These are phyloP conservation scores for Drosophila fungiperda DNA, from an alignment of 2,888 invertebrate genomes.

Conservation along the genomic window DNA sequence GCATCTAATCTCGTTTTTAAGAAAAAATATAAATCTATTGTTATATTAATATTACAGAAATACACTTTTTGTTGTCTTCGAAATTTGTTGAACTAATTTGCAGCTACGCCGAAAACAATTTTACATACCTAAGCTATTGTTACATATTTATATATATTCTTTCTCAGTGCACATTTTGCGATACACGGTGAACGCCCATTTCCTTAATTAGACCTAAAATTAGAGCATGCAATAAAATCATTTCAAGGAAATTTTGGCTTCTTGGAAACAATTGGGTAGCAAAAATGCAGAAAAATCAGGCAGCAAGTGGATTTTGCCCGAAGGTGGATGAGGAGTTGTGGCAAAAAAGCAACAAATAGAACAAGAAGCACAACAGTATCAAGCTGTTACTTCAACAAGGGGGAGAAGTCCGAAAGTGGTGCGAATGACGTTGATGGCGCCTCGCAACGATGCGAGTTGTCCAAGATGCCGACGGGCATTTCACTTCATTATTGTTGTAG, in stretches of 20 bases:
- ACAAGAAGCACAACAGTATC: background rate
- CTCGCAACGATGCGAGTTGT: slow-evolving; percentile 31
- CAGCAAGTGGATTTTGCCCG: slow-evolving; percentile 20
- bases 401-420: slow-evolving; percentile 15
- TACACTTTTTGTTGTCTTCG: background rate
- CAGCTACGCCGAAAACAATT: background rate
- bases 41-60: background rate
- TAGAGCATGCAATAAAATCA: slow-evolving; percentile 22
- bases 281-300: background rate
- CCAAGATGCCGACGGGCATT: slow-evolving; percentile 52
- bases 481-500: slow-evolving; percentile 8
- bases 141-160: background rate
- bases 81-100: background rate
- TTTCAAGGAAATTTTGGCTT: slow-evolving; percentile 33
- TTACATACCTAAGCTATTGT: background rate
- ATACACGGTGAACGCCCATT: background rate
- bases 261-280: slow-evolving; percentile 28
- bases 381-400: background rate
- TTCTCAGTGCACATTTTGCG: background rate
- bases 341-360: slow-evolving; percentile 1
- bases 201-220: slow-evolving; percentile 31
- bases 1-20: background rate
- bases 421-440: slow-evolving; percentile 30
- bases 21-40: background rate
- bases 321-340: background rate